Base-by-base conservation (phyloP, 1,140 invertebrate genomes). In the Saccostrea echinata region DNA sequence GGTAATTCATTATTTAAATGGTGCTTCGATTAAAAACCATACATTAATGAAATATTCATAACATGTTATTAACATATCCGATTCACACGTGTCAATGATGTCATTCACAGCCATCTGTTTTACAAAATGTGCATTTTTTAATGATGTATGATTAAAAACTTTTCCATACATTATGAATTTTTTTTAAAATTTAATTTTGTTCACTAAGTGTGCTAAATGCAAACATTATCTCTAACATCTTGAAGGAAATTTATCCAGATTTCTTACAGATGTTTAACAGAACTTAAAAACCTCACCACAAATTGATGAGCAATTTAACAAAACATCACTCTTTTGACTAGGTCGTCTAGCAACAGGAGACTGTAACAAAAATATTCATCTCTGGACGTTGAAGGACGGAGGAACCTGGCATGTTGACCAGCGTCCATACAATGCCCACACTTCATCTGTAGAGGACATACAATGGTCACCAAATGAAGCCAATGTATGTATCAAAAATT, bases 381-480 rank as follows among this genome's bases (percentile, higher is more conserved):
- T 99, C 88, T 99, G 99, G 98, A 96, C 96, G 90, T 97, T 98
- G 18, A 96, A 98, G 92, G 95, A 95, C 33, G 96, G 96, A 83
- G 95, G 96, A 1, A 96, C 95, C 68, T 99, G 98, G 98, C 95
- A 96, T 91, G 97, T 99, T 12, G 98, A 99, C 95, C 97, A 98
- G 93, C 96, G 97, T 82, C 97, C 98, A 1, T 96, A 98, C 87
- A 96, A 96, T 89, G 98, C 97, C 1, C 99, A 99, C 94, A 97
- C 96, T 30, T 96, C 96, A 68, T 99, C 98, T 84, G 98, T 99
- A 11, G 99, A 99, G 96, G 99, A 99, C 95, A 96, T 99, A 88
- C 98, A 99, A 93, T 99, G 99, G 99, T 99, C 98, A 88, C 98
- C 98, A 3, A 99, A 97, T 95, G 99, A 99, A 96, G 96, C 95